These are phyloP conservation scores for Pholis gunnellus DNA, from an alignment of 2,113 vertebrate genomes.

Conservation along the genomic window DNA sequence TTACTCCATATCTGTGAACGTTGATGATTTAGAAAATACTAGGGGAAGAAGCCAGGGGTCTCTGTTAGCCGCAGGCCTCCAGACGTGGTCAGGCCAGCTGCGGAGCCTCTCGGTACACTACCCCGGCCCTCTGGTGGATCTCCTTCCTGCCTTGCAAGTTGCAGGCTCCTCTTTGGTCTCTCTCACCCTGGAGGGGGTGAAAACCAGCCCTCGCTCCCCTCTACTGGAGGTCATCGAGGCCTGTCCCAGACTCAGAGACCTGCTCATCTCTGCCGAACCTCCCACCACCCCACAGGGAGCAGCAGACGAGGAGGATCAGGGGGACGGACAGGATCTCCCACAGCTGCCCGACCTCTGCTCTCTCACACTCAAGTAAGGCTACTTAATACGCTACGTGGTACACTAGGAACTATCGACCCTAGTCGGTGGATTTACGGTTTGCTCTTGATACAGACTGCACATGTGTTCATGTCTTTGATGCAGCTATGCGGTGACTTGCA, in stretches of 20 bases:
- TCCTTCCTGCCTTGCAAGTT: slow-evolving; percentile 66
- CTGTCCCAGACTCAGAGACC: slow-evolving; percentile 77
- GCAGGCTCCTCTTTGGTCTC: slow-evolving; percentile 72
- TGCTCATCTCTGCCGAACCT: slow-evolving; percentile 76
- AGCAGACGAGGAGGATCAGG: slow-evolving; percentile 32
- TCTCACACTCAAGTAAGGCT: slow-evolving; percentile 79
- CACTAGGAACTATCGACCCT: neutral
- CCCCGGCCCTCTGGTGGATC: slow-evolving; percentile 62
- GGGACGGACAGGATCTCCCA: slow-evolving; percentile 49
- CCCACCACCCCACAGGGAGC: slow-evolving; percentile 15
- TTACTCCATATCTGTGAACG: slow-evolving; percentile 68
- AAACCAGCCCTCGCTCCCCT: slow-evolving; percentile 59
- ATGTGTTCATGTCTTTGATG: neutral
- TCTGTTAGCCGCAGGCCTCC: slow-evolving; percentile 64
- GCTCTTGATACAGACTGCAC: neutral
- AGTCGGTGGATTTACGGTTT: neutral
- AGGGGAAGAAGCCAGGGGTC: slow-evolving; percentile 21
- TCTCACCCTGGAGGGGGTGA: slow-evolving; percentile 81
- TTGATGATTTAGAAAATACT: slow-evolving; percentile 26
- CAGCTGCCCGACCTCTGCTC: slow-evolving; percentile 74
- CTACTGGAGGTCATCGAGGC: slow-evolving; percentile 71
- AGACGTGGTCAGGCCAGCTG: slow-evolving; percentile 73
- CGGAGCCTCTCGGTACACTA: slow-evolving; percentile 69
- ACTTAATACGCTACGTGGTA: neutral
- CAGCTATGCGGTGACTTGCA: neutral